phyloP scores from a whole-genome alignment of 2,113 vertebrate genomes.

The Synchiropus splendidus region DNA sequence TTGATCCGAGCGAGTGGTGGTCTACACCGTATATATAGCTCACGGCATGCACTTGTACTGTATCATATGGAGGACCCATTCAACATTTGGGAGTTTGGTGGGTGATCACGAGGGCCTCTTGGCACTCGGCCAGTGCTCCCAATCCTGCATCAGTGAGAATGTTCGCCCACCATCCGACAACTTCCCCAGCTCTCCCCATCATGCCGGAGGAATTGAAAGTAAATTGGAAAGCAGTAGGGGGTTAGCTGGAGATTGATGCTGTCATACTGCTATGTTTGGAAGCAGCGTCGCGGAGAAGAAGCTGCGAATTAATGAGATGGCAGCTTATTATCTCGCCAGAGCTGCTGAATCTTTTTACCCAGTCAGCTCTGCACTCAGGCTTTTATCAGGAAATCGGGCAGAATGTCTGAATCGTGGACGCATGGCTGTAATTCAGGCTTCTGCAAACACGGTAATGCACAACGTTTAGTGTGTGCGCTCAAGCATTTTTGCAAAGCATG shows the following conservation, averaged over 20 bases:
- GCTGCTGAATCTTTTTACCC: conserved; percentile 12
- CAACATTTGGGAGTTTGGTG: conserved; percentile 14
- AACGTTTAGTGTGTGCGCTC: too few relatives aligned
- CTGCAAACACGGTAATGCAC: too few relatives aligned
- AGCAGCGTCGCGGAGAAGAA: conserved; percentile 13
- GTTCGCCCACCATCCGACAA: conserved; percentile 39
- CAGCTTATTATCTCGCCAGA: conserved; percentile 33
- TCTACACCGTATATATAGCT: conserved; percentile 1
- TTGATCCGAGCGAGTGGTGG: conserved; percentile 8
- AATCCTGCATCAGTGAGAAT: conserved; percentile 28
- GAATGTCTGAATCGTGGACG: neutral
- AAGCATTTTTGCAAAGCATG: neutral
- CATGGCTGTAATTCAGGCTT: conserved; percentile 6
- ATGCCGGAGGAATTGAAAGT: conserved; percentile 42
- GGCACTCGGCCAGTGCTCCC: neutral
- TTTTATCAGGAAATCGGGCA: conserved; percentile 1
- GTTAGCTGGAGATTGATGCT: conserved; percentile 28
- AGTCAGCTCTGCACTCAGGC: conserved; percentile 4
- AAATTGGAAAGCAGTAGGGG: conserved; percentile 22
- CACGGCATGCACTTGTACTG: conserved; percentile 1
- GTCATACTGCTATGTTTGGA: conserved; percentile 29
- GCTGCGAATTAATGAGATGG: conserved; percentile 37
- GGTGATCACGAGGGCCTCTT: conserved; percentile 13
- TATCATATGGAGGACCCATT: conserved; percentile 7
- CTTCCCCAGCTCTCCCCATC: conserved; percentile 47